These are phyloP conservation scores for Ptychadena robeensis DNA, from an alignment of 2,797 vertebrate species.

Conservation along the genomic window DNA sequence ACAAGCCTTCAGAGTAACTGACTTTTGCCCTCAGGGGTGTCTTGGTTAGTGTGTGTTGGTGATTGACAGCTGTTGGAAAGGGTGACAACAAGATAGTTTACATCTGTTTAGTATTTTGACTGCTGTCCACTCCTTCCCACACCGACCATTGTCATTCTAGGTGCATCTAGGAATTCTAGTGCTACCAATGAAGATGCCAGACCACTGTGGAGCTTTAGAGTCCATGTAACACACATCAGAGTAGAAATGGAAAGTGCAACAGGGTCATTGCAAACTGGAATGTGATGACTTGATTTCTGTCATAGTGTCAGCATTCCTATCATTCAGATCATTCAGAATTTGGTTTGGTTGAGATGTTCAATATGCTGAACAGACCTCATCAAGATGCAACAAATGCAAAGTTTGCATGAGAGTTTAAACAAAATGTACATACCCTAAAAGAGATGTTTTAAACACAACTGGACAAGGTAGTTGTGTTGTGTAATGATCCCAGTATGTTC, in stretches of 20 bases:
- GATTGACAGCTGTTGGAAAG: slow-evolving; percentile 91
- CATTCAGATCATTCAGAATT: slow-evolving; percentile 56
- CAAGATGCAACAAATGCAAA: neutral
- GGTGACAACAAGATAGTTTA: slow-evolving; percentile 83
- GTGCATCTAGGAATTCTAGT: slow-evolving; percentile 66
- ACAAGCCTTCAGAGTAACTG: slow-evolving; percentile 70
- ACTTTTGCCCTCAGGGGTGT: slow-evolving; percentile 71
- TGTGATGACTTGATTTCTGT: slow-evolving; percentile 44
- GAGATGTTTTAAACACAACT: neutral
- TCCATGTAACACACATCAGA: slow-evolving; percentile 61
- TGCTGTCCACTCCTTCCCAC: slow-evolving; percentile 71
- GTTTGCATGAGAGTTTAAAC: neutral
- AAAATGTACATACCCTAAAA: neutral
- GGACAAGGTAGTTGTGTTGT: neutral
- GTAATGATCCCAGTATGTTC: neutral
- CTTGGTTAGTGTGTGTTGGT: slow-evolving; percentile 71
- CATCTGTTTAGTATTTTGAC: slow-evolving; percentile 85
- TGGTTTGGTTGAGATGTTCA: neutral
- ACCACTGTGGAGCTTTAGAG: slow-evolving; percentile 70
- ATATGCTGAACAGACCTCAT: slow-evolving; percentile 15
- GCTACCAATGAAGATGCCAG: slow-evolving; percentile 70
- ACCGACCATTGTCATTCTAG: slow-evolving; percentile 73
- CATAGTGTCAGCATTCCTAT: slow-evolving; percentile 64
- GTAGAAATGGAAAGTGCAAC: slow-evolving; percentile 65
- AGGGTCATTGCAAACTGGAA: slow-evolving; percentile 67